These are phyloP conservation scores for Stenurella melanura DNA, from an alignment of 2,888 invertebrate genomes.

Conservation along the genomic window DNA sequence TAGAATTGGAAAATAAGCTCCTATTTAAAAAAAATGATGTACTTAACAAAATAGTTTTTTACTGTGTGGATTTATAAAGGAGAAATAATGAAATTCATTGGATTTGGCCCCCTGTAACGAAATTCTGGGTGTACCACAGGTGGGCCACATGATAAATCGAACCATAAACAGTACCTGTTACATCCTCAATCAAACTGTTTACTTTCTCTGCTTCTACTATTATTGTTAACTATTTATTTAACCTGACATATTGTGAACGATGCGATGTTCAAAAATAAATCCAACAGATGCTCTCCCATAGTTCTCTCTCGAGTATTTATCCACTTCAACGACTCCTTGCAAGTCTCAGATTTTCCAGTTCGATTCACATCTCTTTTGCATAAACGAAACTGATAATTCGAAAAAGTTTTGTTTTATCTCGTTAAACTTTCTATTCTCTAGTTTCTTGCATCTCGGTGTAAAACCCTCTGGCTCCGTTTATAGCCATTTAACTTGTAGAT, in stretches of 20 bases:
- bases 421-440: neutral
- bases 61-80: too few species aligned
- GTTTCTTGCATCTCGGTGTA: neutral
- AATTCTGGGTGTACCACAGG: neutral
- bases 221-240: neutral
- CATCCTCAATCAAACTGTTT: neutral
- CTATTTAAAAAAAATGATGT: too few species aligned
- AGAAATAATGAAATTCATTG: too few species aligned
- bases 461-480: neutral
- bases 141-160: neutral
- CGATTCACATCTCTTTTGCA: neutral
- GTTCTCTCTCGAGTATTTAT: slow-evolving; percentile 9
- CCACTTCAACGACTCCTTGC: neutral
- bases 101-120: neutral
- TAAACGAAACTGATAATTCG: slow-evolving; percentile 4
- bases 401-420: neutral
- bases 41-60: too few species aligned
- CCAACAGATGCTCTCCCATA: neutral
- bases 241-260: neutral
- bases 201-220: neutral
- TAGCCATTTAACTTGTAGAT: neutral
- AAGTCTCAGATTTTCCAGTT: neutral
- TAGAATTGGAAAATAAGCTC: too few species aligned
- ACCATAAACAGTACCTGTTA: neutral
- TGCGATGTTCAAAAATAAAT: neutral